A percentile compares a stretch with the other conserved stretches of the same genome.
phyloP scores from a whole-genome alignment of 2,888 invertebrate genomes.

The Hypselothyrea guttata region DNA sequence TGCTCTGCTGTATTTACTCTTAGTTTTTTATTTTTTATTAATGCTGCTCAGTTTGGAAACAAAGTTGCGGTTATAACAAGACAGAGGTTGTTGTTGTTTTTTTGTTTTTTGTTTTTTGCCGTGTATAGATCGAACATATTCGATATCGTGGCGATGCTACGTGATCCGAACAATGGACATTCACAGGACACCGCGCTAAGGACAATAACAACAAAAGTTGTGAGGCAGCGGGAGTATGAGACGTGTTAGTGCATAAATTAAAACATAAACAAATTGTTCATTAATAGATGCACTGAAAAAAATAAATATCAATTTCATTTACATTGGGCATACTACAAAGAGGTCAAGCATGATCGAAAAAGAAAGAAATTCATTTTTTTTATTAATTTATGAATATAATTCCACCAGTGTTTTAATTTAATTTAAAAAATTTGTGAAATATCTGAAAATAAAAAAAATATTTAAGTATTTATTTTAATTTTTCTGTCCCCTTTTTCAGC shows the following conservation, averaged over 20 bases:
- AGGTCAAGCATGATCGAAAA: too few species aligned
- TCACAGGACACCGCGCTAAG: slow-evolving; percentile 52
- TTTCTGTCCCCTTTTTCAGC: too few species aligned
- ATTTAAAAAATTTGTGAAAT: too few species aligned
- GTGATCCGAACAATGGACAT: slow-evolving; percentile 69
- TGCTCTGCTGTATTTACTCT: slow-evolving; percentile 3
- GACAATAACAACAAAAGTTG: slow-evolving; percentile 29
- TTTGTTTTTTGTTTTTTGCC: slow-evolving; percentile 7
- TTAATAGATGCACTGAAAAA: slow-evolving; percentile 29
- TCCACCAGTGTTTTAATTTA: too few species aligned
- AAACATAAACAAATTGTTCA: slow-evolving; percentile 35
- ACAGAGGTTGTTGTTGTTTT: too few species aligned
- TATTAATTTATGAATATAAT: too few species aligned
- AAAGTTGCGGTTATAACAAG: slow-evolving; percentile 58
- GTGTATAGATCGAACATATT: slow-evolving; percentile 64
- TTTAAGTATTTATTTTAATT: too few species aligned
- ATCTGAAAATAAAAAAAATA: too few species aligned
- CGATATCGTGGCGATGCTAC: slow-evolving; percentile 64
- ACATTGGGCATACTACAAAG: too few species aligned
- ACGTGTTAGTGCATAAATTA: slow-evolving; percentile 69
- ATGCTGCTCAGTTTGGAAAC: slow-evolving; percentile 65
- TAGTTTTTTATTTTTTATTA: neutral
- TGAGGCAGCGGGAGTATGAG: slow-evolving; percentile 18
- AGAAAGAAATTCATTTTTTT: too few species aligned
- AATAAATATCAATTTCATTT: neutral